Conservation (phyloP, 2,888 invertebrate species). For the Hyposoter didymator region DNA sequence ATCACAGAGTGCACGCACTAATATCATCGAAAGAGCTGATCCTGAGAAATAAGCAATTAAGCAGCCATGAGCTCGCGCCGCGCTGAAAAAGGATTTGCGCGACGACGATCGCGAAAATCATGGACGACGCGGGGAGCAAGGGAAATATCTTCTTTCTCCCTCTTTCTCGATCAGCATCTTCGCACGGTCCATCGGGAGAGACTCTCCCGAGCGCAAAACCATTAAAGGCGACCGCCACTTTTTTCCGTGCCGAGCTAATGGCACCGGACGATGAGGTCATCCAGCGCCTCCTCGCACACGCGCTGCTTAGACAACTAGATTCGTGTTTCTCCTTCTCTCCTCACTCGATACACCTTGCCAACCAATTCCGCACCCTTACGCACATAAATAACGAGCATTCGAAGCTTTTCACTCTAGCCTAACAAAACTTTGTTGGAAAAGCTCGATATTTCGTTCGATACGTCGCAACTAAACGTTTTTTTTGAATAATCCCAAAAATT, state of each 20-base stretch:
- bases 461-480: too few relatives aligned
- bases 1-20: constrained; percentile 20
- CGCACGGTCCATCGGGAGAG: constrained; percentile 35
- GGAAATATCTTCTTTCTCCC: constrained; percentile 8
- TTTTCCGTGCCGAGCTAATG: constrained; percentile 75
- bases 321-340: constrained; percentile 63
- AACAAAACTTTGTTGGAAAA: too few relatives aligned
- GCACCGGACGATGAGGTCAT: constrained; percentile 78
- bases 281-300: constrained; percentile 64
- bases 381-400: background rate
- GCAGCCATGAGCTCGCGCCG: constrained; percentile 63
- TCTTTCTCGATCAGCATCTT: constrained; percentile 38
- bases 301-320: constrained; percentile 78
- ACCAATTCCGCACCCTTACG: constrained; percentile 18
- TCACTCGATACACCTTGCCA: constrained; percentile 19
- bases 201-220: constrained; percentile 69
- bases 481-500: too few relatives aligned
- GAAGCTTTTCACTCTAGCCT: background rate
- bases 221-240: constrained; percentile 79
- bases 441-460: too few relatives aligned
- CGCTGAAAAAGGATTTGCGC: constrained; percentile 76
- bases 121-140: background rate
- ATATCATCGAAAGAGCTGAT: constrained; percentile 71
- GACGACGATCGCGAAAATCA: constrained; percentile 40
- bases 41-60: constrained; percentile 81